Percentiles rank a stretch among this genome's conserved stretches.
Evolutionary conservation across 2,113 vertebrate species (phyloP).

Genomic region (Sciurus niger): DNA sequence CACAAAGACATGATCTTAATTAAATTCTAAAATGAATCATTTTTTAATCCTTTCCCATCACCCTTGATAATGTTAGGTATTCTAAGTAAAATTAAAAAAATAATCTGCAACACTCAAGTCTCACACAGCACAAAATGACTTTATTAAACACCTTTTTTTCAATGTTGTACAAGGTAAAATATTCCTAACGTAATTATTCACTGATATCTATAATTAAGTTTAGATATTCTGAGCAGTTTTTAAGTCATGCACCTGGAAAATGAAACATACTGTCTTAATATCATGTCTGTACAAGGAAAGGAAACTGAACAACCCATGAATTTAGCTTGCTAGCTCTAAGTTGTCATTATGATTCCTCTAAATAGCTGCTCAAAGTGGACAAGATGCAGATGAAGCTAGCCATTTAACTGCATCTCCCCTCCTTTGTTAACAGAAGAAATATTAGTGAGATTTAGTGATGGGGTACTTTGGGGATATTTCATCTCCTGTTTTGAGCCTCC

Average conservation of each 20-base stretch:
- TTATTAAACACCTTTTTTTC: neutral
- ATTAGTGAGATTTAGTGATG: neutral
- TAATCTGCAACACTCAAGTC: neutral
- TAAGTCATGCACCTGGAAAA: constrained; percentile 31
- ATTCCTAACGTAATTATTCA: constrained; percentile 48
- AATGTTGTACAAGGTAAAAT: neutral
- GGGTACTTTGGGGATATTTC: neutral
- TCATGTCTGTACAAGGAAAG: neutral
- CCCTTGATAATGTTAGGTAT: neutral
- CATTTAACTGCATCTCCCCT: neutral
- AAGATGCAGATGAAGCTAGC: neutral
- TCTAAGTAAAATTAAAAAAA: constrained; percentile 42
- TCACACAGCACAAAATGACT: constrained; percentile 33
- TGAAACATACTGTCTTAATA: neutral
- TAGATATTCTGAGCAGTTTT: constrained; percentile 22
- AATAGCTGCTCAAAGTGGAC: neutral
- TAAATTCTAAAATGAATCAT: constrained; percentile 71
- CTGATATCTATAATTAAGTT: constrained; percentile 1
- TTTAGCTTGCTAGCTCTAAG: neutral
- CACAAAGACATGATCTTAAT: constrained; percentile 61
- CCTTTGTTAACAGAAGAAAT: neutral
- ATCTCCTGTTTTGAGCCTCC: neutral
- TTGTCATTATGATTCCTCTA: neutral
- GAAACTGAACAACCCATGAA: neutral
- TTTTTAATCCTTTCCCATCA: constrained; percentile 47